Conservation (phyloP, 2,797 vertebrate genomes). For the Ataeniobius toweri region DNA sequence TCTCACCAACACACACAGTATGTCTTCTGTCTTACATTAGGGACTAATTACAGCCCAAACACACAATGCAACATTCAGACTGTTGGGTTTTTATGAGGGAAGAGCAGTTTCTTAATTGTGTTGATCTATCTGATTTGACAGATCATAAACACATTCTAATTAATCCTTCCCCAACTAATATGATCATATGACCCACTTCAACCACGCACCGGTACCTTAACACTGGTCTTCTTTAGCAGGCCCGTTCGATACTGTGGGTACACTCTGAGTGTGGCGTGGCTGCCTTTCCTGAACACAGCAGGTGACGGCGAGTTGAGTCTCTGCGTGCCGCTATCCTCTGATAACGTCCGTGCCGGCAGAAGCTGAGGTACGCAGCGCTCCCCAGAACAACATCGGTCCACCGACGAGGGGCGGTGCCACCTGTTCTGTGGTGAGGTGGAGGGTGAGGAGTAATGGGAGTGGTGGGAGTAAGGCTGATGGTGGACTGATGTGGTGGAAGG, state of each 20-base stretch:
- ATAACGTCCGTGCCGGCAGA: conserved; percentile 74
- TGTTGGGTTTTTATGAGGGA: too few relatives aligned
- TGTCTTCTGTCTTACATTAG: too few relatives aligned
- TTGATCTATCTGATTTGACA: too few relatives aligned
- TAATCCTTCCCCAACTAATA: too few relatives aligned
- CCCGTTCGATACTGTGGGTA: conserved; percentile 90
- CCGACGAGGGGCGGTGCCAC: conserved; percentile 75
- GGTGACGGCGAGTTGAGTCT: conserved; percentile 75
- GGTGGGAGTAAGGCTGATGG: conserved; percentile 60
- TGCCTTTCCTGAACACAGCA: conserved; percentile 71
- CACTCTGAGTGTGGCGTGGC: conserved; percentile 83
- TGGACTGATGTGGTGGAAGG: conserved; percentile 65
- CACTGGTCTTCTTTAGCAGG: conserved; percentile 87
- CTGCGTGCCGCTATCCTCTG: conserved; percentile 85
- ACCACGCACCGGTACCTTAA: conserved; percentile 81
- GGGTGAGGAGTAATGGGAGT: conserved; percentile 57
- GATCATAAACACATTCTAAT: too few relatives aligned
- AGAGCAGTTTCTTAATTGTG: too few relatives aligned
- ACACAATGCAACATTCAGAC: too few relatives aligned
- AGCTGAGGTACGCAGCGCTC: conserved; percentile 51
- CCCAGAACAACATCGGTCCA: conserved; percentile 71
- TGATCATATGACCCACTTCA: too few relatives aligned
- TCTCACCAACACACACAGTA: too few relatives aligned
- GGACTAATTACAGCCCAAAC: too few relatives aligned
- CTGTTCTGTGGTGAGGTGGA: conserved; percentile 61